Evolutionary conservation across 2,797 vertebrate species (phyloP).

Genomic region (Smutsia temminckii): DNA sequence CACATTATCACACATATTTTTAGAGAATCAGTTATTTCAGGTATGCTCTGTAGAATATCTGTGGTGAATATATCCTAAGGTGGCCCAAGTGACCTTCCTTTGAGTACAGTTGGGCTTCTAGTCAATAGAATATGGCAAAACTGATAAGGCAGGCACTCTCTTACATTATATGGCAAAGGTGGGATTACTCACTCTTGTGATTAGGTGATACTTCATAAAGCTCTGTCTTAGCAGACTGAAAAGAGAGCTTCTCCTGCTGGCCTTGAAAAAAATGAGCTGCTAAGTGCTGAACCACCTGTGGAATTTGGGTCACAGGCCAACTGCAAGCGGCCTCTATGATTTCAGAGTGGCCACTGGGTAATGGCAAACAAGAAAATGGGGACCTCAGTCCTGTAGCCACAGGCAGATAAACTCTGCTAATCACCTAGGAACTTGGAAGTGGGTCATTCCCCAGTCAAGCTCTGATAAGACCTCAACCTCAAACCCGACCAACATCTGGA

Average conservation of each 20-base stretch:
- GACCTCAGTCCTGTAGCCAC: accelerated
- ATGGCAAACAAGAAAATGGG: background rate
- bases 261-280: background rate
- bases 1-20: background rate
- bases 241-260: background rate
- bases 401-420: background rate
- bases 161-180: background rate
- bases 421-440: background rate
- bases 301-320: background rate
- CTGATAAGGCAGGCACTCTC: accelerated
- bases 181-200: background rate
- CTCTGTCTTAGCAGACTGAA: background rate
- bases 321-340: background rate
- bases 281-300: background rate
- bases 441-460: background rate
- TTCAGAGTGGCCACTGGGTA: background rate
- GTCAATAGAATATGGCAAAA: background rate
- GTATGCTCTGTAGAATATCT: background rate
- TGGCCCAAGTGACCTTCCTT: background rate
- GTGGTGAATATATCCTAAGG: background rate
- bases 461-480: background rate
- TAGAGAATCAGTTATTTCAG: background rate
- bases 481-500: background rate
- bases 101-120: background rate
- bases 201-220: background rate